These are phyloP conservation scores for Cephalophus harveyi DNA, from an alignment of 2,113 vertebrate genomes.

Conservation along the genomic window DNA sequence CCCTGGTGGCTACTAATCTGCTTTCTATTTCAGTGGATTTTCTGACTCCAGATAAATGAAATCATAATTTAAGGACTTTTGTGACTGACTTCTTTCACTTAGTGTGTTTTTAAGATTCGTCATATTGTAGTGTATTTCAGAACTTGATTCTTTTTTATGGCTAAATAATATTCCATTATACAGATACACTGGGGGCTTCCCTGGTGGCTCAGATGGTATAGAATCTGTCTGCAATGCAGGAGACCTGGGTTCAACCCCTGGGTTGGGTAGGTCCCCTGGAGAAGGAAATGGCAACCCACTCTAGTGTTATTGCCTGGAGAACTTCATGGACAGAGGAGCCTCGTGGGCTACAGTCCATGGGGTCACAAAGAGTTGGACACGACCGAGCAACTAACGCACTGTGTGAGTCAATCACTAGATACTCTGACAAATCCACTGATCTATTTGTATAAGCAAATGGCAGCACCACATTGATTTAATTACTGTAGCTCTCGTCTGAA, in stretches of 20 bases:
- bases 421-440: not conserved
- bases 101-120: not conserved
- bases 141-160: too few species aligned
- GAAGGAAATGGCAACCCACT: too few species aligned
- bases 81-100: not conserved
- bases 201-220: too few species aligned
- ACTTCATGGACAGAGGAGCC: not conserved
- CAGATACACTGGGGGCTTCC: too few species aligned
- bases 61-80: not conserved
- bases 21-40: not conserved
- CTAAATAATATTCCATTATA: too few species aligned
- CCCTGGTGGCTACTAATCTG: not conserved
- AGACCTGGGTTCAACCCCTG: too few species aligned
- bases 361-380: not conserved
- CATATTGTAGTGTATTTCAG: too few species aligned
- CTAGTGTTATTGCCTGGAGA: too few species aligned
- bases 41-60: not conserved
- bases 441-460: not conserved
- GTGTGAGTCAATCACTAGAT: not conserved
- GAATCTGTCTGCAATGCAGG: too few species aligned
- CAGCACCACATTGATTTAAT: not conserved
- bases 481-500: not conserved
- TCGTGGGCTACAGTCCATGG: rapidly evolving
- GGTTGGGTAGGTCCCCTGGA: too few species aligned
- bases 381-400: not conserved